Conservation (phyloP, 2,113 vertebrate species). For the Megaleporinus macrocephalus region DNA sequence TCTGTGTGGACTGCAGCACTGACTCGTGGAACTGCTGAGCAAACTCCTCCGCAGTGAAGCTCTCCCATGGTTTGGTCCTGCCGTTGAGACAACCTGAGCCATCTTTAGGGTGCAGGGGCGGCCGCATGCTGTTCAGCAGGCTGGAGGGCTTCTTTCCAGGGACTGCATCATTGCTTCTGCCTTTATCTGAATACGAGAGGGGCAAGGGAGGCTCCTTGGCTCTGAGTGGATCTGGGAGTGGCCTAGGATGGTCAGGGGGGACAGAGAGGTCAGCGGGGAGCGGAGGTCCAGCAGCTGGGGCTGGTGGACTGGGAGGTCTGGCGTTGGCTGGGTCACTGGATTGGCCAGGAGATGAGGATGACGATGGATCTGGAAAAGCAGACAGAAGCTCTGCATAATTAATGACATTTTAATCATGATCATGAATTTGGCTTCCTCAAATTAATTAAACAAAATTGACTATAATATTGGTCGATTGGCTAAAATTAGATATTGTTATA, state of each 20-base stretch:
- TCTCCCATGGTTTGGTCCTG: slow-evolving; percentile 94
- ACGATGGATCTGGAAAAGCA: slow-evolving; percentile 69
- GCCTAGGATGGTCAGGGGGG: slow-evolving; percentile 78
- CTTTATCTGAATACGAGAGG: slow-evolving; percentile 79
- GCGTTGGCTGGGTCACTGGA: slow-evolving; percentile 77
- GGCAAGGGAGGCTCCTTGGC: slow-evolving; percentile 77
- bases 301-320: slow-evolving; percentile 75
- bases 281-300: slow-evolving; percentile 49
- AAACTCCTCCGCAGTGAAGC: slow-evolving; percentile 93
- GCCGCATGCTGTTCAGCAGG: slow-evolving; percentile 87
- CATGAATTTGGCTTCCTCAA: no score
- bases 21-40: slow-evolving; percentile 99
- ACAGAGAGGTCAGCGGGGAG: slow-evolving; percentile 69
- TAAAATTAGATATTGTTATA: no score
- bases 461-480: no score
- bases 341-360: slow-evolving; percentile 75
- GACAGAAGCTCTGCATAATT: neutral
- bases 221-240: slow-evolving; percentile 79
- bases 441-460: no score
- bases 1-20: slow-evolving; percentile 97
- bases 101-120: slow-evolving; percentile 84
- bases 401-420: neutral
- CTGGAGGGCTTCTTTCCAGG: slow-evolving; percentile 84
- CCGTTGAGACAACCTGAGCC: slow-evolving; percentile 86
- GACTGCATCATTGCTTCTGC: slow-evolving; percentile 77